phyloP scores from a whole-genome alignment of 2,797 vertebrate species.

The Anisognathus igniventris region DNA sequence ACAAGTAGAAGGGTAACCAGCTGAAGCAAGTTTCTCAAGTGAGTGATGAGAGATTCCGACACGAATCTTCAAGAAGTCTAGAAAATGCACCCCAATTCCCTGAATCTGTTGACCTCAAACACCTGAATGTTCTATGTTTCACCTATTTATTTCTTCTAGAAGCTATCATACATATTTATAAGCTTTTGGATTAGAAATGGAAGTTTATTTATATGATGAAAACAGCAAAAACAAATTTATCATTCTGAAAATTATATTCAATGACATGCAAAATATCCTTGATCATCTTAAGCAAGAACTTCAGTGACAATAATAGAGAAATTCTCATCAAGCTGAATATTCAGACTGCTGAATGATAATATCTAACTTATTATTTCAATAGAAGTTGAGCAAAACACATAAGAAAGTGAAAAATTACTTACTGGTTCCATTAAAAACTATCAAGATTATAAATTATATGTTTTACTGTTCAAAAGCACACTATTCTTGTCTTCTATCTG shows the following conservation, averaged over 20 bases:
- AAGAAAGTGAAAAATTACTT: background rate
- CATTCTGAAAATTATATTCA: background rate
- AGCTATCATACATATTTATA: background rate
- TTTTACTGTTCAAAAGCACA: background rate
- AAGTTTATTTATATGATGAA: background rate
- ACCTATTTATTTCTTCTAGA: background rate
- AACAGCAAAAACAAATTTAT: background rate
- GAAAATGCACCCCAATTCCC: background rate
- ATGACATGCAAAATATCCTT: background rate
- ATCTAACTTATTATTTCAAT: background rate
- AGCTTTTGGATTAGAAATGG: background rate
- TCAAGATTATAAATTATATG: fast-evolving
- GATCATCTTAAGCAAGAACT: background rate
- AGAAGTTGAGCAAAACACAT: background rate
- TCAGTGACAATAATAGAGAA: background rate
- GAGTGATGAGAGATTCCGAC: background rate
- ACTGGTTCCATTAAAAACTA: background rate
- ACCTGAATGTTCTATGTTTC: background rate
- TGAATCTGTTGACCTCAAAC: background rate
- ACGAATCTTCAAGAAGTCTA: background rate
- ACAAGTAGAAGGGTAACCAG: background rate
- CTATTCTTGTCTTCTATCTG: background rate
- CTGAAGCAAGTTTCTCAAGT: background rate
- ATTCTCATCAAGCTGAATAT: background rate
- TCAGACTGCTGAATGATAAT: background rate